These are phyloP conservation scores for Strix aluco DNA, from an alignment of 2,113 vertebrate species.

Conservation along the genomic window DNA sequence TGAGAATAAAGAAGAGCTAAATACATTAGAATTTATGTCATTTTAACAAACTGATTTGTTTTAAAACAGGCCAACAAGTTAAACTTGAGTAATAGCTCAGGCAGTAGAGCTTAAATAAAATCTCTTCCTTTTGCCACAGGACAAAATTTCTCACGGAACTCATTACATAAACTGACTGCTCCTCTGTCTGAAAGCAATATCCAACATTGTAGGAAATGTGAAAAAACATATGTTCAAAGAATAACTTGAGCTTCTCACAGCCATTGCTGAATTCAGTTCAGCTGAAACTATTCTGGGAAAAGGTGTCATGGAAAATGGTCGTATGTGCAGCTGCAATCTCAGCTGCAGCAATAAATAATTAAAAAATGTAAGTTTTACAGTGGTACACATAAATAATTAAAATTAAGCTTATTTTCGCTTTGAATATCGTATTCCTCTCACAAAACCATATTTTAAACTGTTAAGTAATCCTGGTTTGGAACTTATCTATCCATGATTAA, in stretches of 20 bases:
- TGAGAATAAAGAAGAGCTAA: not conserved
- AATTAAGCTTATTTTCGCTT: not conserved
- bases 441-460: not conserved
- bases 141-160: not conserved
- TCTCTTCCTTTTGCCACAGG: not conserved
- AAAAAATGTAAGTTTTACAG: not conserved
- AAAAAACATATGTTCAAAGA: not conserved
- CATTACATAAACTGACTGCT: not conserved
- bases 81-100: not conserved
- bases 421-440: not conserved
- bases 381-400: not conserved
- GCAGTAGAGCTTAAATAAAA: not conserved
- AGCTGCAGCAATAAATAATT: not conserved
- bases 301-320: not conserved
- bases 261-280: not conserved
- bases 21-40: not conserved
- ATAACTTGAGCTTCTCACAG: not conserved
- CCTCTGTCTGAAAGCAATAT: not conserved
- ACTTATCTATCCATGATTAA: not conserved
- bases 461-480: not conserved
- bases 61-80: not conserved
- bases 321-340: not conserved
- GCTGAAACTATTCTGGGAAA: not conserved
- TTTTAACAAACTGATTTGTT: not conserved
- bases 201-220: not conserved